These are phyloP conservation scores for Abscondita cerata DNA, from an alignment of 2,888 invertebrate genomes.

Conservation along the genomic window DNA sequence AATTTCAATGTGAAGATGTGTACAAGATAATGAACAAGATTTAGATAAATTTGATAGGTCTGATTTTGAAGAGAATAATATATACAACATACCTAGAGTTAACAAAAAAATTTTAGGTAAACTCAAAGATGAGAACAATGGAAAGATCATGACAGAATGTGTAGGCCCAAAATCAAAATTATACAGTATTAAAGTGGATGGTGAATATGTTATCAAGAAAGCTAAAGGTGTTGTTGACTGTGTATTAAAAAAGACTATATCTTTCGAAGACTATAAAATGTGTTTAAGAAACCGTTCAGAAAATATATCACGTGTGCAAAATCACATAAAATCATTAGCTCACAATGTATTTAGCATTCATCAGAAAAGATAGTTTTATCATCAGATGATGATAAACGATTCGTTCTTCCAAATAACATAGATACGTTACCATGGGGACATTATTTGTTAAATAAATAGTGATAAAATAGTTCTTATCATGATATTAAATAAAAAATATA, in stretches of 20 bases:
- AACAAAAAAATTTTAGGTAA: slow-evolving; percentile 45
- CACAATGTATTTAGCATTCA: no score
- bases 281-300: background rate
- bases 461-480: no score
- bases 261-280: background rate
- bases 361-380: no score
- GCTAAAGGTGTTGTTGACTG: slow-evolving; percentile 37
- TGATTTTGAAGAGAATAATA: slow-evolving; percentile 37
- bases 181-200: no score
- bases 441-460: no score
- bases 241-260: slow-evolving; percentile 3
- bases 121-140: slow-evolving; percentile 41
- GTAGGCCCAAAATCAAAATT: slow-evolving; percentile 43
- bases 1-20: slow-evolving; percentile 10
- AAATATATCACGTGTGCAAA: no score
- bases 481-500: no score
- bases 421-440: slow-evolving; percentile 4
- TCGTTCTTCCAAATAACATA: slow-evolving; percentile 2
- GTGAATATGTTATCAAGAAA: no score
- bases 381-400: slow-evolving; percentile 13
- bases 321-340: no score
- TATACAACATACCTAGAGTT: slow-evolving; percentile 36
- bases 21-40: no score
- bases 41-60: no score
- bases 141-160: slow-evolving; percentile 39